Base-by-base conservation (phyloP, 2,888 invertebrate genomes). In the Anorthoa munda region DNA sequence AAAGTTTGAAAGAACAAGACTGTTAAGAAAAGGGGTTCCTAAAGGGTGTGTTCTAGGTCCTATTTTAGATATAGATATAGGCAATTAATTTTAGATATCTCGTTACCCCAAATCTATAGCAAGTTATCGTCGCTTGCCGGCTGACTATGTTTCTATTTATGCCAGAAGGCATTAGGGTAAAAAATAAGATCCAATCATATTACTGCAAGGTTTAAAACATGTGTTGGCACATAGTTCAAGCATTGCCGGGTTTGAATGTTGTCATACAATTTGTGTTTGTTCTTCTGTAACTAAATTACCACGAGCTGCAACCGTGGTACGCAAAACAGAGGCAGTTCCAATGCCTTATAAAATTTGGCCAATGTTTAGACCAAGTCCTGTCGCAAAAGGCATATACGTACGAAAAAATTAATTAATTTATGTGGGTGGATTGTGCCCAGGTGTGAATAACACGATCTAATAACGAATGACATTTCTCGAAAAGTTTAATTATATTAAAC, bases 401-500 rank as follows among this genome's bases (percentile, higher is more conserved):
- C n/a, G n/a, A 31, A 60, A 60, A 46, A 61, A 7, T 60, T 60
- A 21, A 60, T 31, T 26, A 48, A 50, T 67, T 48, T 17, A 23
- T 18, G 70, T 68, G 15, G 68, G 56, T 2, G 46, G 18, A 15
- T 4, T 46, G n/a, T 45, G 45, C 12, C 11, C 46, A 53, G 26
- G 18, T 66, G 61, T 56, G 46, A 71, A 39, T 56, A 50, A 63
- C 23, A 48, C n/a, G n/a, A 45, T 72, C 13, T 23, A 60, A 50
- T 51, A 64, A n/a, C 45, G 51, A 79, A 66, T 56, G 61, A 18
- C 51, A 56, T 63, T 66, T 74, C 15, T 50, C 23, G 21, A 72
- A 70, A 60, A 73, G 4, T 56, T 61, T 72, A 64, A 80, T 76
- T 53, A 63, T 46, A 76, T 17, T n/a, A 18, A 66, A 48, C 21